These are phyloP conservation scores for Drosophila bifasciata DNA, from an alignment of 1,140 invertebrate species.

Conservation along the genomic window DNA sequence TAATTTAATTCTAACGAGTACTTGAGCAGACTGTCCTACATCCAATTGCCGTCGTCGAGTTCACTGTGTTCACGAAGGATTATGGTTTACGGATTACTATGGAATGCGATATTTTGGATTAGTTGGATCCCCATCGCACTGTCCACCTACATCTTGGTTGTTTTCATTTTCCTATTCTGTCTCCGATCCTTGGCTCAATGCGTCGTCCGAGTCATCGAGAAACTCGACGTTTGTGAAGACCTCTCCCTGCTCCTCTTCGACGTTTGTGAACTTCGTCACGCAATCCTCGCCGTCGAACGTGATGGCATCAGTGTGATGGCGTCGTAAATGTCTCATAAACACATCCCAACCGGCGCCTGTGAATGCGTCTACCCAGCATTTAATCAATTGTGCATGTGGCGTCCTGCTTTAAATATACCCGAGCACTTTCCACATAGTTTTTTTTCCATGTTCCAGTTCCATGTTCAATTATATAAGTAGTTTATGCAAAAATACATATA, in stretches of 20 bases:
- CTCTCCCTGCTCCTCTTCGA: background rate
- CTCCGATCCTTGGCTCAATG: background rate
- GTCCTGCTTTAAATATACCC: constrained; percentile 35
- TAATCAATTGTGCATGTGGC: constrained; percentile 23
- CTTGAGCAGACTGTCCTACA: too few species aligned
- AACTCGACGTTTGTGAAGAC: background rate
- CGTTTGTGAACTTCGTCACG: constrained; percentile 34
- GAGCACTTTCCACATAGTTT: constrained; percentile 34
- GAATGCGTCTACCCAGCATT: constrained; percentile 26
- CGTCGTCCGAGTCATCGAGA: constrained; percentile 7
- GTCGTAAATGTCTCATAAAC: constrained; percentile 20
- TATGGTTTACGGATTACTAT: too few species aligned
- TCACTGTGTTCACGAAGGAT: too few species aligned
- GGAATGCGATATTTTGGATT: too few species aligned
- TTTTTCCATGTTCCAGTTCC: too few species aligned
- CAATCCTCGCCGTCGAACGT: background rate
- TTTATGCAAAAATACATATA: too few species aligned
- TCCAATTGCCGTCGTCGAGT: too few species aligned
- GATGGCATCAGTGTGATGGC: background rate
- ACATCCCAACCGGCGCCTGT: constrained; percentile 18
- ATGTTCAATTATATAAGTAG: too few species aligned
- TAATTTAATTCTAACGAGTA: too few species aligned
- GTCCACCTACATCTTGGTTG: background rate
- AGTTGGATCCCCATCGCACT: too few species aligned
- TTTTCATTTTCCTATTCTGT: background rate